phyloP scores from a whole-genome alignment of 2,888 invertebrate species.

The Cantharis flavilabris region DNA sequence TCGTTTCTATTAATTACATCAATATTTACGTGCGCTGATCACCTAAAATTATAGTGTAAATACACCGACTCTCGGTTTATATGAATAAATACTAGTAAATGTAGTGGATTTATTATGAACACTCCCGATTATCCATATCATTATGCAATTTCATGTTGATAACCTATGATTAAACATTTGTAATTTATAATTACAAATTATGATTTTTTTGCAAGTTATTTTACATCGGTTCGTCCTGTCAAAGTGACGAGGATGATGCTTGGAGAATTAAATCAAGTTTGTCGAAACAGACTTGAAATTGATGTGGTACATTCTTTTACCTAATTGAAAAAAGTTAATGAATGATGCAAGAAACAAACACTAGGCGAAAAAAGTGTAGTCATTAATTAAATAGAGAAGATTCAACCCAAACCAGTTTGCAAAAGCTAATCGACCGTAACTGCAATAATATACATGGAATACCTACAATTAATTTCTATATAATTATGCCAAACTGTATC shows the following conservation, averaged over 20 bases:
- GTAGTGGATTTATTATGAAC: not conserved
- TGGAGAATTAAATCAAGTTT: not conserved
- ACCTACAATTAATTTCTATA: conserved; percentile 41
- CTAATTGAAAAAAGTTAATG: not conserved
- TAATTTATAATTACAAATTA: not conserved
- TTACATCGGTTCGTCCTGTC: not conserved
- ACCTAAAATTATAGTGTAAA: not conserved
- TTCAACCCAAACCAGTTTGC: not conserved
- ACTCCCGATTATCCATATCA: not conserved
- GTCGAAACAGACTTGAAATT: not conserved
- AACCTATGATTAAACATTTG: not conserved
- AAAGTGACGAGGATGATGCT: not conserved
- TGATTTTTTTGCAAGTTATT: not conserved
- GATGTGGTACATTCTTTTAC: not conserved
- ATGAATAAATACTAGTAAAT: not conserved
- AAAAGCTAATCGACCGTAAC: conserved; percentile 21
- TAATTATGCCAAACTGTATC: conserved; percentile 44
- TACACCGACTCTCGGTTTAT: not conserved
- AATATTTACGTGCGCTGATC: not conserved
- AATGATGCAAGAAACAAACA: not conserved
- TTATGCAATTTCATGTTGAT: not conserved
- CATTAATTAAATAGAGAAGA: not conserved
- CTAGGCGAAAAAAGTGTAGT: not conserved
- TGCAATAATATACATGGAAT: conserved; percentile 36
- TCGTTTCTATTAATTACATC: not conserved